phyloP scores from a whole-genome alignment of 2,888 invertebrate genomes.

The Gandaritis pyraliata region DNA sequence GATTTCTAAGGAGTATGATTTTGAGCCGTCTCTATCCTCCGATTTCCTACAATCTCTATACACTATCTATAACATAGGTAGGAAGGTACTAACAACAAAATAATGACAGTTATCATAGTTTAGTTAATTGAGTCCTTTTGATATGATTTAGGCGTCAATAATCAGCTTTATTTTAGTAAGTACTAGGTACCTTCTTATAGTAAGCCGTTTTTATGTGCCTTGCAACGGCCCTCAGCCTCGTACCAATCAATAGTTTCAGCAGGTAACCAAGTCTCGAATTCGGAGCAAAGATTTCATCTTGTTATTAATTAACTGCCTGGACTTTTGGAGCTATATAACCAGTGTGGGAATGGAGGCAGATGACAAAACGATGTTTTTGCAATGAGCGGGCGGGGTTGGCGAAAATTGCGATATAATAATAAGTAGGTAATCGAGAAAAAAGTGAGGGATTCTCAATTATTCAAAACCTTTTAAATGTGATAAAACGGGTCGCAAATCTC shows the following conservation, averaged over 20 bases:
- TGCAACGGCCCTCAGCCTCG: background rate
- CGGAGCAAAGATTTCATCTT: conserved; percentile 58
- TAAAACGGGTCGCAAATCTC: conserved; percentile 18
- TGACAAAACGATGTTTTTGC: conserved; percentile 55
- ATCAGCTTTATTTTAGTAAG: background rate
- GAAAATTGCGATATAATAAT: conserved; percentile 55
- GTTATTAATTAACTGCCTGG: conserved; percentile 67
- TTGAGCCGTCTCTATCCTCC: too few relatives aligned
- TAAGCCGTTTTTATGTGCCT: background rate
- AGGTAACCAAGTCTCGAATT: conserved; percentile 42
- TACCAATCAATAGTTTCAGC: conserved; percentile 54
- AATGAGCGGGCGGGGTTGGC: conserved; percentile 50
- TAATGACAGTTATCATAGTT: too few relatives aligned
- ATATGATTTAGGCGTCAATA: too few relatives aligned
- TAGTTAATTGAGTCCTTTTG: too few relatives aligned
- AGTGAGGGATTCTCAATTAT: conserved; percentile 36
- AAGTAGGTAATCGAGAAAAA: conserved; percentile 48
- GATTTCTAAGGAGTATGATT: too few relatives aligned
- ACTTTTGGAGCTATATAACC: conserved; percentile 21
- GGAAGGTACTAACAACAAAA: too few relatives aligned
- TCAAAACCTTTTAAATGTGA: conserved; percentile 30
- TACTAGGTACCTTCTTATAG: background rate
- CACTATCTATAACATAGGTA: too few relatives aligned
- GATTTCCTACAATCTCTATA: too few relatives aligned
- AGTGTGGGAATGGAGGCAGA: conserved; percentile 54